These are phyloP conservation scores for Alligator sinensis DNA, from an alignment of 2,113 vertebrate genomes.

Conservation along the genomic window DNA sequence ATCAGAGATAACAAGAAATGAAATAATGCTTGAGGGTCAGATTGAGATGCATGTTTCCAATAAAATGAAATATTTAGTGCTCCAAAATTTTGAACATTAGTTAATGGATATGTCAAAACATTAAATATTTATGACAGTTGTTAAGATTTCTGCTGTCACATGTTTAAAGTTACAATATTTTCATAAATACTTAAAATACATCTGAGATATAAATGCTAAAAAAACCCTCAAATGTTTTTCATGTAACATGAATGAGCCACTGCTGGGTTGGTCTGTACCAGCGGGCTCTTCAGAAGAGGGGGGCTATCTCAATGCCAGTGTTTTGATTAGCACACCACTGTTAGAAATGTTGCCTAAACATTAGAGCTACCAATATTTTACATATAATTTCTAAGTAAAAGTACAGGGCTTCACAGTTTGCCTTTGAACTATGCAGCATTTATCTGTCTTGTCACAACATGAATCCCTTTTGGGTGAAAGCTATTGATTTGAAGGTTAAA, in stretches of 20 bases:
- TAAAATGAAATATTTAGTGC: not conserved
- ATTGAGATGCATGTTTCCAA: not conserved
- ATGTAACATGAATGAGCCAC: not conserved
- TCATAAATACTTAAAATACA: slow-evolving; percentile 17
- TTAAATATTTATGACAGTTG: slow-evolving; percentile 23
- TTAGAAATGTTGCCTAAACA: slow-evolving; percentile 46
- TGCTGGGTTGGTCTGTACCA: not conserved
- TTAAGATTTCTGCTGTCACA: slow-evolving; percentile 20
- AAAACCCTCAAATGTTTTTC: not conserved
- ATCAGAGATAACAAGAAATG: not conserved
- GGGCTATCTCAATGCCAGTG: slow-evolving; percentile 26
- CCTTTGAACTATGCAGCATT: slow-evolving; percentile 67
- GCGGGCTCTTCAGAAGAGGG: slow-evolving; percentile 29
- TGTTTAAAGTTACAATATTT: slow-evolving; percentile 23
- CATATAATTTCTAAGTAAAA: slow-evolving; percentile 62
- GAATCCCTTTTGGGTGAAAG: slow-evolving; percentile 78
- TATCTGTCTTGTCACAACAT: slow-evolving; percentile 70
- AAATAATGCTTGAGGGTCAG: slow-evolving; percentile 10
- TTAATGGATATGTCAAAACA: slow-evolving; percentile 31
- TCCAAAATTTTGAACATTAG: not conserved
- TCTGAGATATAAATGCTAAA: not conserved
- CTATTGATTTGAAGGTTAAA: slow-evolving; percentile 75
- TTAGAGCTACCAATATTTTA: slow-evolving; percentile 37
- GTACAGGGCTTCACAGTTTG: slow-evolving; percentile 46
- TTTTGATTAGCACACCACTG: slow-evolving; percentile 38